A percentile compares a stretch with the other conserved stretches of the same genome.
phyloP scores from a whole-genome alignment of 1,140 invertebrate species.

The Charaxes varanes region DNA sequence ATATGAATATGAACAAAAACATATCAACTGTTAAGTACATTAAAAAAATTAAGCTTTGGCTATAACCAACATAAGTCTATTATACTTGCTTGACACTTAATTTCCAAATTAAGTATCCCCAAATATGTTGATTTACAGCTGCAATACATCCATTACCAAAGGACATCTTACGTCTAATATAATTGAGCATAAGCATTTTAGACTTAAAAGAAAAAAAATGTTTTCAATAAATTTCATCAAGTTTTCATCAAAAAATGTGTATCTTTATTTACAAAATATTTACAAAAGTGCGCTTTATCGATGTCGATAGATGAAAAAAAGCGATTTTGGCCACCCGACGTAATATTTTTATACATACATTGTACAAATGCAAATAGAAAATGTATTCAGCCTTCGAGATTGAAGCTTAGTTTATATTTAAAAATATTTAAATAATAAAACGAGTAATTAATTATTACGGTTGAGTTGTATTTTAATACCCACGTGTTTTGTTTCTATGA shows the following conservation, averaged over 20 bases:
- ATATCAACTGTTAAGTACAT: constrained; percentile 35
- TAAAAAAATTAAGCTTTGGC: constrained; percentile 28
- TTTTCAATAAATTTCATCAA: constrained; percentile 48
- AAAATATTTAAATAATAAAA: constrained; percentile 11
- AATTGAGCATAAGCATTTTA: constrained; percentile 72
- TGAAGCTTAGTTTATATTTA: constrained; percentile 8
- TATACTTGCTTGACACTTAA: constrained; percentile 10
- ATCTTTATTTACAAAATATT: constrained; percentile 69
- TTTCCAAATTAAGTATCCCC: constrained; percentile 14
- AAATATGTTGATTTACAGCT: constrained; percentile 22
- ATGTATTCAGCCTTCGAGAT: constrained; percentile 53
- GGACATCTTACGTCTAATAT: constrained; percentile 57
- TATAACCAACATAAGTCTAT: constrained; percentile 15
- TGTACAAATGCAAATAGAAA: constrained; percentile 49
- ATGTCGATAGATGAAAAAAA: constrained; percentile 34
- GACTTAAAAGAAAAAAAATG: constrained; percentile 48
- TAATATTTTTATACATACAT: constrained; percentile 30
- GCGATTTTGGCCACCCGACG: constrained; percentile 58
- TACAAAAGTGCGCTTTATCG: constrained; percentile 52
- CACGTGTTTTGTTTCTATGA: too few species aligned
- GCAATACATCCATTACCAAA: constrained; percentile 21
- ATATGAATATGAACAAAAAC: constrained; percentile 16
- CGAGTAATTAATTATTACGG: too few species aligned
- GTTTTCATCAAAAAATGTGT: constrained; percentile 51
- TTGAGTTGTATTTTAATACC: too few species aligned